Evolutionary conservation across 2,888 invertebrate genomes (phyloP), one percentile per base, ranked within the genome.

Genomic region (Drosophila ochracea): DNA sequence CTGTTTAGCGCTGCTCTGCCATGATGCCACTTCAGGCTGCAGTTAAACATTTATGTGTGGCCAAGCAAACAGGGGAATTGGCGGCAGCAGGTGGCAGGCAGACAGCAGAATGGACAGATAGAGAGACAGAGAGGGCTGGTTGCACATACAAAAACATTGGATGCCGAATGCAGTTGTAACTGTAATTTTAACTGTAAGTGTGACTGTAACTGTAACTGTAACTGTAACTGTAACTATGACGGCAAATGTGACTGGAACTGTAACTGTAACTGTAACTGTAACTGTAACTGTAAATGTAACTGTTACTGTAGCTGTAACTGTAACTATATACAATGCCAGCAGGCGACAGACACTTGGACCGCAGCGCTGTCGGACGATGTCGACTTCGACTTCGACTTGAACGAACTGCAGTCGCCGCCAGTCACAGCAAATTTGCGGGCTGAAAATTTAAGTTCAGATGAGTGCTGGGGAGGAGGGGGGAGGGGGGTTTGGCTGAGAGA

Each of bases 1-100:
- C 19, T 37, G n/a, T 21, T 21, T 13, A 13, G 13, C 13, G 43
- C 6, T 47, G 47, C 16, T 16, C 21, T 19, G n/a, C 53, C 19
- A 55, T 9, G 19, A 33, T 41, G 61, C 37, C 37, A 39, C 57
- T 69, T 68, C 13, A 7, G 60, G 58, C 59, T 74, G 69, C 67
- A 75, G 82, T 89, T 80, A 84, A 84, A 89, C 82, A 84, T 84
- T 84, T 80, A 79, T 82, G 76, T 77, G 75, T 84, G 79, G 50
- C 71, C 84, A 74, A 65, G 68, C 84, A 84, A 84, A 83, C 78
- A 89, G 54, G 55, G 52, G 62, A 52, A 60, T 55, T 30, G 47
- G 43, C 21, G 47, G 49, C 35, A 52, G 33, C 28, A 41, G 58
- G 35, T 21, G 21, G n/a, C 19, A 41, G 30, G 52, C 49, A 50